Percentiles rank a stretch among this genome's conserved stretches.
phyloP scores from a whole-genome alignment of 2,797 vertebrate genomes.

The Eremophila alpestris region DNA sequence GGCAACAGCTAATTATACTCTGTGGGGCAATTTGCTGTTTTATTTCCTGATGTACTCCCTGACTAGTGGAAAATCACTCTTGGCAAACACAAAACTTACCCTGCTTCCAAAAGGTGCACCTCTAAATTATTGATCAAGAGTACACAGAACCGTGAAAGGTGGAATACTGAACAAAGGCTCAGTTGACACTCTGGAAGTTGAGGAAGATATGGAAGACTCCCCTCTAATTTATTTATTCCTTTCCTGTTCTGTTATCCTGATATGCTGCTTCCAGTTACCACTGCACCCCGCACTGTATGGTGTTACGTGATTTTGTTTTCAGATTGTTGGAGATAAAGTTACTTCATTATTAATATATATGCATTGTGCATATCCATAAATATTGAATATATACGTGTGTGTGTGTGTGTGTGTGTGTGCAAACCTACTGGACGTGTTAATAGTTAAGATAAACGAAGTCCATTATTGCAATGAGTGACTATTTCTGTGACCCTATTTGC shows the following conservation, averaged over 20 bases:
- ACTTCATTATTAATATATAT: constrained; percentile 76
- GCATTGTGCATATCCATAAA: constrained; percentile 58
- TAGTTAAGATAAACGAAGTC: constrained; percentile 76
- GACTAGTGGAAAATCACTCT: constrained; percentile 53
- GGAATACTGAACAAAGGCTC: constrained; percentile 64
- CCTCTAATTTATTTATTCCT: constrained; percentile 85
- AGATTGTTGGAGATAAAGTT: constrained; percentile 70
- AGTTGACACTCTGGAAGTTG: constrained; percentile 57
- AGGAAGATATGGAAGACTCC: constrained; percentile 76
- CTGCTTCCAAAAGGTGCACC: constrained; percentile 26
- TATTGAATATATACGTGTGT: constrained; percentile 54
- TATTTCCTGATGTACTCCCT: constrained; percentile 10
- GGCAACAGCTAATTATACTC: neutral
- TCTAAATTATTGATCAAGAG: constrained; percentile 62
- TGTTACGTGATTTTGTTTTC: constrained; percentile 74
- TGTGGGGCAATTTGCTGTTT: neutral
- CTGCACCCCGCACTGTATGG: constrained; percentile 49
- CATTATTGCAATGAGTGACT: constrained; percentile 70
- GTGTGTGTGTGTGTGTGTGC: neutral
- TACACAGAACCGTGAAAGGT: constrained; percentile 20
- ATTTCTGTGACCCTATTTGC: constrained; percentile 67
- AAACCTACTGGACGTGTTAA: constrained; percentile 66
- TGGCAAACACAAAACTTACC: constrained; percentile 54
- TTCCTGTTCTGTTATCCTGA: constrained; percentile 66
- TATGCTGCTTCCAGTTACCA: constrained; percentile 70